Evolutionary conservation across 2,797 vertebrate species (phyloP), one percentile per base, ranked within the genome.

Genomic region (Parauchenoglanis punctatus): DNA sequence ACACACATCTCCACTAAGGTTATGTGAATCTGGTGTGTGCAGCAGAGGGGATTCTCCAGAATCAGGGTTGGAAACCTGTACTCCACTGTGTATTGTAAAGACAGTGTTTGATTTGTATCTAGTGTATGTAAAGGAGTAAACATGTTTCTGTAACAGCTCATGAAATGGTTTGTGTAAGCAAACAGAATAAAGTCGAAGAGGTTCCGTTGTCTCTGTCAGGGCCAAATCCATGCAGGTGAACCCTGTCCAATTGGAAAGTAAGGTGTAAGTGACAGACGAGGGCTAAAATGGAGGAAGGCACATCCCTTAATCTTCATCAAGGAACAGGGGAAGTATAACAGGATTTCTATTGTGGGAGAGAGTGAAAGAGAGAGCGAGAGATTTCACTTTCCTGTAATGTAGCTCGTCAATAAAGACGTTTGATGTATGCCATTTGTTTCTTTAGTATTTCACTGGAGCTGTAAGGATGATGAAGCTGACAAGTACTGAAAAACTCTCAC

Each of bases 251-350:
- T 31, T 11, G 82, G 81, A 81, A 76, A 68, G 58, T 85, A 68
- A 68, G 35, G 23, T 77, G 46, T 68, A 61, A 58, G 49, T 20
- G 63, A 85, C 31, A 73, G 68, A 23, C 17, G 86, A 49, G 46
- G 77, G 70, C 25, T 83, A 56, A 85, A 82, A 86, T 86, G 84
- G 89, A 89, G 83, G 88, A 94, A 94, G 93, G 92, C 94, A 94
- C 93, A 90, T 59, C 56, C 17, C 17, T 25, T 81, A 59, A 7
- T 40, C 20, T 81, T 81, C 35, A 81, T 44, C 78, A 44, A 90
- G 89, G 86, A 12, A 75, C 65, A 25, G 46, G 70, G 78, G 89
- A 88, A 67, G 89, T 90, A 85, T 85, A 85, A 25, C 82, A 90
- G 89, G 90, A 85, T 35, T 0, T 75, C 84, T 72, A 52, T 28